Conservation (phyloP, 2,113 vertebrate species). For the Channa argus region DNA sequence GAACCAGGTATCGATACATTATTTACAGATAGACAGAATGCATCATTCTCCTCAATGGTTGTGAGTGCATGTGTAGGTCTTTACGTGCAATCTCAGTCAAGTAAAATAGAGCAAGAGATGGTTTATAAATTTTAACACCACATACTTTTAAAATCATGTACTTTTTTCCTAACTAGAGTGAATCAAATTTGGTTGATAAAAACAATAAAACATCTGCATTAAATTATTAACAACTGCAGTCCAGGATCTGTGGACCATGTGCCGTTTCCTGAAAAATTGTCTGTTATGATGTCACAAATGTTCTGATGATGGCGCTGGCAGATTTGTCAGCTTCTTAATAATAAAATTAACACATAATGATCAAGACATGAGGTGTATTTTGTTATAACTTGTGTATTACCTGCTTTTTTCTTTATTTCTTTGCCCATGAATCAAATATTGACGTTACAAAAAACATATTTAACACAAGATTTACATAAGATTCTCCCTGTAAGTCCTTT, state of each 20-base stretch:
- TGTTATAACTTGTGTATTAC: background rate
- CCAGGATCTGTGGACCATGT: background rate
- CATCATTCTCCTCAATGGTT: conserved; percentile 9
- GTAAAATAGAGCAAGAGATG: conserved; percentile 5
- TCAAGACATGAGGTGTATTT: background rate
- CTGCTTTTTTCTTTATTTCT: background rate
- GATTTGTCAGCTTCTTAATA: background rate
- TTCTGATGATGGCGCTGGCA: conserved; percentile 5
- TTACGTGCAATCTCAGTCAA: background rate
- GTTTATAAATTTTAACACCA: background rate
- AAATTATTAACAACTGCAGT: background rate
- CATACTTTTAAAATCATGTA: conserved; percentile 5
- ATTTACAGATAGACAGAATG: conserved; percentile 56
- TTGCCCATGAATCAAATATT: background rate
- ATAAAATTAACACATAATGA: conserved; percentile 13
- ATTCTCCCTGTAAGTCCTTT: too few species aligned
- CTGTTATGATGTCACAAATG: background rate
- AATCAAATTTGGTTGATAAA: conserved; percentile 16
- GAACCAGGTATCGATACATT: conserved; percentile 53
- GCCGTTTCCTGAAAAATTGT: background rate
- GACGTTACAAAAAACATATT: conserved; percentile 13
- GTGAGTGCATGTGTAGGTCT: conserved; percentile 11
- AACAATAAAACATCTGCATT: conserved; percentile 7
- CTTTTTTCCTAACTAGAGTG: conserved; percentile 1
- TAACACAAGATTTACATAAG: background rate